A percentile compares a stretch with the other conserved stretches of the same genome.
phyloP scores from a whole-genome alignment of 2,888 invertebrate species.

The Cerastis rubricosa region DNA sequence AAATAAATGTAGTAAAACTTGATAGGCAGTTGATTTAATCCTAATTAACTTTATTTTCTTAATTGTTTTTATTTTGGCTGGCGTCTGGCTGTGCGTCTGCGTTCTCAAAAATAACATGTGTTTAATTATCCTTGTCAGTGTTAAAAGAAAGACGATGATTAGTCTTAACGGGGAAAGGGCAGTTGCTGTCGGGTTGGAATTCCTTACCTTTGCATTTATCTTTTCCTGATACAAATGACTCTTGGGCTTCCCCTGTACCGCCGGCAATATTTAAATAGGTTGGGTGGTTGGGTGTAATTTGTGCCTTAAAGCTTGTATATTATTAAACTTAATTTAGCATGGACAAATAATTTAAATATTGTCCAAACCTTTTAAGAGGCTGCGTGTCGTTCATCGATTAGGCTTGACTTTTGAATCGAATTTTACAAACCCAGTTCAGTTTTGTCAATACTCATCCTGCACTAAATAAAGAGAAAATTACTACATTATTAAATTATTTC shows the following conservation, averaged over 20 bases:
- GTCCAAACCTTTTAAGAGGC: neutral
- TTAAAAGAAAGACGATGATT: neutral
- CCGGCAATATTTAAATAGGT: constrained; percentile 4
- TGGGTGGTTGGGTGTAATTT: no score
- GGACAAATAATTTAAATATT: neutral
- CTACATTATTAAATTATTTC: neutral
- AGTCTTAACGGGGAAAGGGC: no score
- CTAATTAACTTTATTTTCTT: constrained; percentile 14
- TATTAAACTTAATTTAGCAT: neutral
- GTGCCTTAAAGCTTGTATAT: neutral
- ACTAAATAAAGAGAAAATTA: neutral
- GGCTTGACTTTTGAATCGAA: neutral
- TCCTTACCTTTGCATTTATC: neutral
- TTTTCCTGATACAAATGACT: neutral
- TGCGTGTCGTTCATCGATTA: neutral
- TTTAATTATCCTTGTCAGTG: neutral
- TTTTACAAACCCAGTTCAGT: neutral
- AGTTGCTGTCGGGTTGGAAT: neutral
- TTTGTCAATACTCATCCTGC: neutral
- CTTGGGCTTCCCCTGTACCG: neutral
- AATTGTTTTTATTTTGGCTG: constrained; percentile 14
- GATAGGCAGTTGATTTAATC: constrained; percentile 29
- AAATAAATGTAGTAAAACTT: constrained; percentile 30
- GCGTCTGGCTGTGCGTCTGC: constrained; percentile 5
- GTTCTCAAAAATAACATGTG: neutral